Evolutionary conservation across 2,113 vertebrate genomes (phyloP).

Genomic region (Gallinago jamesoni): DNA sequence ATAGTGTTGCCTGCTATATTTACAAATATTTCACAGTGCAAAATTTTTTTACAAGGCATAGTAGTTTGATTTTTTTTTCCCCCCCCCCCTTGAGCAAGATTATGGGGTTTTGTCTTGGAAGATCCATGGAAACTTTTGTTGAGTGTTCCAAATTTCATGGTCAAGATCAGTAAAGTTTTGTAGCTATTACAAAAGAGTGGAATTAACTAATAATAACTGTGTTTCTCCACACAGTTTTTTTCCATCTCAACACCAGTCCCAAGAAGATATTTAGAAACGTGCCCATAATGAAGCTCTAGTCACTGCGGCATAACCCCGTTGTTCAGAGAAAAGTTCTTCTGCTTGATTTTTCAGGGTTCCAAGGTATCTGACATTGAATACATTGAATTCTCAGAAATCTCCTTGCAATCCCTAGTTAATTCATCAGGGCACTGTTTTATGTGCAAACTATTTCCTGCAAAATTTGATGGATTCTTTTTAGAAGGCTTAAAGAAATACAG

Average conservation of each 20-base stretch:
- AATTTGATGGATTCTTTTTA: background rate
- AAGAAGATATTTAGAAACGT: background rate
- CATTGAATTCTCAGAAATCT: background rate
- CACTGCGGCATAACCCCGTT: background rate
- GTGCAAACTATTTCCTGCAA: background rate
- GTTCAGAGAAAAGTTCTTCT: background rate
- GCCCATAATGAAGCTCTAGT: background rate
- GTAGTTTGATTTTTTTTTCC: background rate
- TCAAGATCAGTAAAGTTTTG: background rate
- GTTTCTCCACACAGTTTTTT: background rate
- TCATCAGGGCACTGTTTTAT: background rate
- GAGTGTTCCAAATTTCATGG: background rate
- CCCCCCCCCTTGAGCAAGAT: background rate
- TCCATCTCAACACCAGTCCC: background rate
- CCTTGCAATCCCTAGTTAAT: background rate
- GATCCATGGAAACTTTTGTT: background rate
- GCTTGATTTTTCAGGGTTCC: background rate
- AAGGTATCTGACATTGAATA: background rate
- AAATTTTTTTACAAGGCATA: background rate
- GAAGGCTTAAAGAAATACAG: background rate
- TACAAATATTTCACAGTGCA: background rate
- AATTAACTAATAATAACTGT: background rate
- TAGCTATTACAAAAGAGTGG: background rate
- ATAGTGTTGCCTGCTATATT: background rate
- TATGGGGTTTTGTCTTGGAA: background rate